Evolutionary conservation across 1,140 invertebrate genomes (phyloP), one percentile per base, ranked within the genome.

Genomic region (Drosophila sp.): DNA sequence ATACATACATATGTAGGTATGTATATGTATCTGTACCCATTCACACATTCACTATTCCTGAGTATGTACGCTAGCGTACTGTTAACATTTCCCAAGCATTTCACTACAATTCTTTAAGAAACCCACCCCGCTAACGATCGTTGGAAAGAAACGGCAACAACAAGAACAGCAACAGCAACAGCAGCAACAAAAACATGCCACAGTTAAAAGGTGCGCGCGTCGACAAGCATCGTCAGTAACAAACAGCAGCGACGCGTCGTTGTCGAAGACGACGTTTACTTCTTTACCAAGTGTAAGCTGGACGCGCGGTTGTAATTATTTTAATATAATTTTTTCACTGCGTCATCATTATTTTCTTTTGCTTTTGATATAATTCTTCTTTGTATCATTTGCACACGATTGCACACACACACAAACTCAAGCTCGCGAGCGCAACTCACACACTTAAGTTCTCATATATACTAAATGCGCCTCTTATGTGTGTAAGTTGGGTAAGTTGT

Each of bases 311-410:
- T 89, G 83, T 89, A 89, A 89, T 89, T 89, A 89, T 89, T 89
- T 89, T 83, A 84, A 86, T 87, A 89, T 78, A 80, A 76, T 81
- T 81, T 86, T 87, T 89, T 89, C 72, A 87, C 84, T 89, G 83
- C 83, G 83, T 89, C 83, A 89, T 89, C 83, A 89, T 89, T 89
- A 89, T 89, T 89, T 89, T 89, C 78, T 81, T 89, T 80, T 61
- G 84, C 84, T 73, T 89, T 89, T 87, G 82, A 87, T 89, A 89
- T 87, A 83, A 76, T 83, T 89, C 72, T 82, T 87, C 83, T 89
- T 89, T 89, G 80, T 87, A 87, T 89, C 84, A 87, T 87, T 89
- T 87, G 79, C 80, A 89, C 82, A 87, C 82, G 80, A 84, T 80
- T 83, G 78, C 70, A 67, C 80, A 73, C 64, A 70, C 54, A 64